These are phyloP conservation scores for Piscicola geometra DNA, from an alignment of 2,888 invertebrate species.

Conservation along the genomic window DNA sequence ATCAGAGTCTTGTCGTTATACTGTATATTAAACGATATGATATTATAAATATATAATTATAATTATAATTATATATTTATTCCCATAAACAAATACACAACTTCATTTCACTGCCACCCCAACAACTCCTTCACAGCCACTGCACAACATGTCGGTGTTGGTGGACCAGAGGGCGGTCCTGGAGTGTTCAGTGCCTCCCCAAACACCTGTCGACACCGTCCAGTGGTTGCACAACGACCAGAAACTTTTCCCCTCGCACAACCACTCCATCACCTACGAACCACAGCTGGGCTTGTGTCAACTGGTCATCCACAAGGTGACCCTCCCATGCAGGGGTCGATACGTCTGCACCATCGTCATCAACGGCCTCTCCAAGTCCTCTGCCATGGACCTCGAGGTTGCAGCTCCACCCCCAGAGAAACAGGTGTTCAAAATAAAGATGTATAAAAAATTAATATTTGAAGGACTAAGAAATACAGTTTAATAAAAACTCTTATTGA, in stretches of 20 bases:
- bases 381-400: conserved; percentile 49
- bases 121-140: too few relatives aligned
- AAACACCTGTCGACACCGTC: conserved; percentile 50
- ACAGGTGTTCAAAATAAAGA: too few relatives aligned
- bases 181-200: conserved; percentile 49
- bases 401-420: conserved; percentile 38
- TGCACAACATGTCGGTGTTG: conserved; percentile 46
- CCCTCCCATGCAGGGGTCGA: conserved; percentile 50
- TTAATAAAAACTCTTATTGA: background rate
- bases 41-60: too few relatives aligned
- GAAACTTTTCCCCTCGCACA: conserved; percentile 63
- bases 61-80: too few relatives aligned
- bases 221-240: conserved; percentile 53
- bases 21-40: too few relatives aligned
- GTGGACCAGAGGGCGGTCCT: conserved; percentile 51
- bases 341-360: conserved; percentile 58
- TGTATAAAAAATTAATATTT: background rate
- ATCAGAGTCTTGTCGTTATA: too few relatives aligned
- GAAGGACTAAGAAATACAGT: background rate
- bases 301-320: conserved; percentile 65
- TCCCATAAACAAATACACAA: too few relatives aligned
- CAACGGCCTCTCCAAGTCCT: conserved; percentile 61
- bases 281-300: conserved; percentile 70
- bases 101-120: too few relatives aligned
- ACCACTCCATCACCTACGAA: conserved; percentile 69